Conservation (phyloP, 2,113 vertebrate genomes). For the Notothenia coriiceps region DNA sequence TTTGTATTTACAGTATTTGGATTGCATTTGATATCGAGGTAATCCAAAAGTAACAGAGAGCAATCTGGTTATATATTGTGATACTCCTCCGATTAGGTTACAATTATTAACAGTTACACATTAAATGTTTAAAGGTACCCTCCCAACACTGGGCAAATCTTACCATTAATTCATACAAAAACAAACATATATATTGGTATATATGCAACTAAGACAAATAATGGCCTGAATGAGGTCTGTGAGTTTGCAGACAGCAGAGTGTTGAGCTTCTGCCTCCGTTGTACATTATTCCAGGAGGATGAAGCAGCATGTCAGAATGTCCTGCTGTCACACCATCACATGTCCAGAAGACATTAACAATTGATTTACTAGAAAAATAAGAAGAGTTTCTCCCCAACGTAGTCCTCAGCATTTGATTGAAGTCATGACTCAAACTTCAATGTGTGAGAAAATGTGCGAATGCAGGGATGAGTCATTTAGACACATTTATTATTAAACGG, state of each 20-base stretch:
- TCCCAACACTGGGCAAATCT: too few species aligned
- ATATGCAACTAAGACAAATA: background rate
- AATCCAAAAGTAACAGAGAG: too few species aligned
- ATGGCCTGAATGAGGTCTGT: background rate
- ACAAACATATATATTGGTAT: background rate
- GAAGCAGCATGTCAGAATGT: background rate
- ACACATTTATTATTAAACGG: background rate
- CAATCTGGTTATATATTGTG: too few species aligned
- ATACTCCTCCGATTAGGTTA: too few species aligned
- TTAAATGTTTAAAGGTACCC: too few species aligned
- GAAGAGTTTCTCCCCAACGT: background rate
- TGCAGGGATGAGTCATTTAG: background rate
- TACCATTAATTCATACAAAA: background rate
- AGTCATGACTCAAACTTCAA: background rate
- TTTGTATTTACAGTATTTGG: too few species aligned
- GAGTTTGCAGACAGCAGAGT: background rate
- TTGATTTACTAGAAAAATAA: background rate
- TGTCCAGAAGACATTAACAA: constrained; percentile 4
- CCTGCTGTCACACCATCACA: background rate
- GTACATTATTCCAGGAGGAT: background rate
- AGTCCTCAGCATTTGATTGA: background rate
- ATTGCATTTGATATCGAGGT: too few species aligned
- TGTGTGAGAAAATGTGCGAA: background rate
- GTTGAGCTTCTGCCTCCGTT: background rate
- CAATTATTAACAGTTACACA: too few species aligned